These are phyloP conservation scores for Colossoma macropomum DNA, from an alignment of 2,113 vertebrate species.

Conservation along the genomic window DNA sequence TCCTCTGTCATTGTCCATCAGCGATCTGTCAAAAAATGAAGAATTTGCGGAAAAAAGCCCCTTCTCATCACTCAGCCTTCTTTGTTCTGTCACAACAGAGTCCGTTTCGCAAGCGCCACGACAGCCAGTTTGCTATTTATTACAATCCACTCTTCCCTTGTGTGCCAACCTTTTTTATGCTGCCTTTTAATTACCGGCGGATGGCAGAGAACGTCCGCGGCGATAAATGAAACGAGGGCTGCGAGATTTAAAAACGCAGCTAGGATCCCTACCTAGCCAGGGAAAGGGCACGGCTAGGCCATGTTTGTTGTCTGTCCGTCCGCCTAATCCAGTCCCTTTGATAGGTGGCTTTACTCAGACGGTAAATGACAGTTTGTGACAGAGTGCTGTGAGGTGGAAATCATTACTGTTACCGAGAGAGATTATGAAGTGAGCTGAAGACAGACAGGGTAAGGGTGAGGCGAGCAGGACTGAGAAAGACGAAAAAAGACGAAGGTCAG, in stretches of 20 bases:
- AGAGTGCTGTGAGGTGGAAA: slow-evolving; percentile 43
- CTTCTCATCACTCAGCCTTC: not conserved
- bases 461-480: not conserved
- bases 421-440: slow-evolving; percentile 22
- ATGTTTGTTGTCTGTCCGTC: slow-evolving; percentile 20
- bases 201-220: slow-evolving; percentile 22
- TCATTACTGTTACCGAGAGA: slow-evolving; percentile 47
- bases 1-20: slow-evolving; percentile 35
- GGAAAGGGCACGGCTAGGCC: slow-evolving; percentile 19
- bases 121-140: slow-evolving; percentile 24
- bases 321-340: slow-evolving; percentile 53
- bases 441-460: slow-evolving; percentile 30
- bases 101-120: slow-evolving; percentile 2
- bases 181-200: slow-evolving; percentile 41
- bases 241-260: slow-evolving; percentile 16
- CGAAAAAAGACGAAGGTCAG: slow-evolving; percentile 32
- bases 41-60: not conserved
- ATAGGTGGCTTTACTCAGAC: slow-evolving; percentile 47
- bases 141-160: not conserved
- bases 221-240: slow-evolving; percentile 40
- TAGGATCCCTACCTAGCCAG: not conserved
- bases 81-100: slow-evolving; percentile 37
- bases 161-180: not conserved
- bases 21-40: not conserved
- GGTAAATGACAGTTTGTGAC: slow-evolving; percentile 52